Evolutionary conservation across 2,797 vertebrate genomes (phyloP).

Genomic region (Vireo griseus): DNA sequence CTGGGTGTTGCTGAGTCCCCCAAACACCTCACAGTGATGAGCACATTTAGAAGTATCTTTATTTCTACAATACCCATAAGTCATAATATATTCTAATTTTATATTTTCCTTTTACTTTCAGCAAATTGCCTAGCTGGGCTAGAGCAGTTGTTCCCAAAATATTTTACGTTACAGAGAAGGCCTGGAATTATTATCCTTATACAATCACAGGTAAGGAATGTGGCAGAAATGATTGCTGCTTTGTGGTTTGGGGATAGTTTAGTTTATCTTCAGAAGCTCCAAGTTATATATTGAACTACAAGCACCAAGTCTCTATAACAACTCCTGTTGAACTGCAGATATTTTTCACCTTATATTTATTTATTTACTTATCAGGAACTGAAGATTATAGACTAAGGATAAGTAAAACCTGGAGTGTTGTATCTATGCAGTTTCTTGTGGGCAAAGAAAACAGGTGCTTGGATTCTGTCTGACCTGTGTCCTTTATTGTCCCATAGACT

Average conservation of each 20-base stretch:
- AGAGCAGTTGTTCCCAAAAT: slow-evolving; percentile 96
- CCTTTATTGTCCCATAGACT: background rate
- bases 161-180: slow-evolving; percentile 97
- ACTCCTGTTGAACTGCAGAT: background rate
- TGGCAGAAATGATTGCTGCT: background rate
- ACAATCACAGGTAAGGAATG: slow-evolving; percentile 90
- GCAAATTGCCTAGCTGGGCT: slow-evolving; percentile 96
- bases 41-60: background rate
- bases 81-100: background rate
- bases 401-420: background rate
- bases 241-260: background rate
- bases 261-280: background rate
- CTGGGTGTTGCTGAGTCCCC: background rate
- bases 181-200: slow-evolving; percentile 98
- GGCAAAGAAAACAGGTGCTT: background rate
- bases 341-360: background rate
- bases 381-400: background rate
- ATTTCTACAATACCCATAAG: background rate
- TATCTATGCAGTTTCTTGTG: background rate
- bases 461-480: background rate
- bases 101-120: slow-evolving; percentile 64
- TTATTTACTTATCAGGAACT: background rate
- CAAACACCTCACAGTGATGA: background rate
- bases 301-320: background rate
- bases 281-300: background rate